Evolutionary conservation across 2,113 vertebrate genomes (phyloP).

Genomic region (Ophiodon elongatus): DNA sequence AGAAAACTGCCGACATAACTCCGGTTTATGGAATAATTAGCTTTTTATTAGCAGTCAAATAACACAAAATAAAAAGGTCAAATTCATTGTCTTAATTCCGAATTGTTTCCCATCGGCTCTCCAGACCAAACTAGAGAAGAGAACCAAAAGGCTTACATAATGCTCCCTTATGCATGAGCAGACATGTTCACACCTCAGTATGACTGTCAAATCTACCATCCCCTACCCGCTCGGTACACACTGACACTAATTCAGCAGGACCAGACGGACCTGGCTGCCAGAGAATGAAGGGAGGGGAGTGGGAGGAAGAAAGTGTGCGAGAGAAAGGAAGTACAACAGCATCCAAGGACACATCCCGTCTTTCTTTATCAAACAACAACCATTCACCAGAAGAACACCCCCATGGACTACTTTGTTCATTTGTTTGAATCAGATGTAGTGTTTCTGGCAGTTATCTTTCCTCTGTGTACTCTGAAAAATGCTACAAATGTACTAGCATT

Average conservation of each 20-base stretch:
- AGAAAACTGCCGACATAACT: constrained; percentile 12
- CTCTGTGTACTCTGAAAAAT: constrained; percentile 22
- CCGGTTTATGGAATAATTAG: constrained; percentile 8
- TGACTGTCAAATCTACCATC: constrained; percentile 67
- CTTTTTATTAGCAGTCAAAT: constrained; percentile 22
- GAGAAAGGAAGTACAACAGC: constrained; percentile 35
- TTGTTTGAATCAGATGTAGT: constrained; percentile 24
- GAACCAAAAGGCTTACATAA: constrained; percentile 50
- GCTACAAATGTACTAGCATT: constrained; percentile 24
- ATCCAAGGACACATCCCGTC: constrained; percentile 57
- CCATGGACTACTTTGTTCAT: constrained; percentile 13
- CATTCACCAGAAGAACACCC: constrained; percentile 38
- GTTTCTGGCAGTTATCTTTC: constrained; percentile 32
- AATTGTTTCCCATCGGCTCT: constrained; percentile 18
- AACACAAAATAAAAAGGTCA: background rate
- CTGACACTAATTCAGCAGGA: constrained; percentile 47
- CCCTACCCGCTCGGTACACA: constrained; percentile 40
- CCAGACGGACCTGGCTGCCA: constrained; percentile 56
- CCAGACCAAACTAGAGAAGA: background rate
- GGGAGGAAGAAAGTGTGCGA: constrained; percentile 4
- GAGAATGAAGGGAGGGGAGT: constrained; percentile 32
- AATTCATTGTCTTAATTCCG: background rate
- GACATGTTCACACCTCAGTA: constrained; percentile 71
- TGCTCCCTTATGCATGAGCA: constrained; percentile 49
- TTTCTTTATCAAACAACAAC: constrained; percentile 53